Base-by-base conservation (phyloP, 2,113 vertebrate species). In the Dipodomys merriami region DNA sequence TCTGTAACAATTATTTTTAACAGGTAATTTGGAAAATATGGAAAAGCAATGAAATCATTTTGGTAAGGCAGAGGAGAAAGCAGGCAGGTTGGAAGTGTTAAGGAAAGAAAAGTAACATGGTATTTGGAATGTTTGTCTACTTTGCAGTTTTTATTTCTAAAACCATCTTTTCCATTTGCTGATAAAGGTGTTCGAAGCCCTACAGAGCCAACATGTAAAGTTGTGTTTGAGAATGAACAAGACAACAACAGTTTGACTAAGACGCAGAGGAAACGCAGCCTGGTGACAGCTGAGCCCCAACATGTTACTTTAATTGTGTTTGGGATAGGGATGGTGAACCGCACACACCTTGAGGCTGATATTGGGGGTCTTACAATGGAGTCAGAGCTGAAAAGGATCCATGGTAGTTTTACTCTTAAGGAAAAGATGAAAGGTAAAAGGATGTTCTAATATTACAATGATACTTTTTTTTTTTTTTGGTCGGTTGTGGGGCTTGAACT, bases 351-450 rank as follows among this genome's bases (percentile, higher is more conserved):
- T 89, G 99, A 99, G 97, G 99, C 99, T 0, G 99, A 99, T 97
- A 99, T 99, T 2, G 99, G 99, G 0, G 99, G 99, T 0, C 98
- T 99, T 29, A 99, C 99, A 5, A 99, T 99, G 99, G 99, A 99
- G 69, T 99, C 99, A 0, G 99, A 99, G 74, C 98, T 99, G 53
- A 99, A 99, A 97, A 99, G 99, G 95, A 99, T 99, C 95, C 99
- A 99, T 0, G 99, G 99, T 81, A 99, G 99, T 91, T 99, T 99
- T 96, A 99, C 99, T 2, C 98, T 99, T 35, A 99, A 99, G 95
- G 99, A 99, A 94, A 99, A 99, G 97, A 99, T 99, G 99, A 99
- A 99, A 98, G 99, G 99, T 99, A 95, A 4, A 86, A 4, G 7
- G 22, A 30, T 30, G 62, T 79, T 60, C 76, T 79, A 22, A 71